Evolutionary conservation across 2,797 vertebrate species (phyloP), one percentile per base, ranked within the genome.

Genomic region (Capromys pilorides): DNA sequence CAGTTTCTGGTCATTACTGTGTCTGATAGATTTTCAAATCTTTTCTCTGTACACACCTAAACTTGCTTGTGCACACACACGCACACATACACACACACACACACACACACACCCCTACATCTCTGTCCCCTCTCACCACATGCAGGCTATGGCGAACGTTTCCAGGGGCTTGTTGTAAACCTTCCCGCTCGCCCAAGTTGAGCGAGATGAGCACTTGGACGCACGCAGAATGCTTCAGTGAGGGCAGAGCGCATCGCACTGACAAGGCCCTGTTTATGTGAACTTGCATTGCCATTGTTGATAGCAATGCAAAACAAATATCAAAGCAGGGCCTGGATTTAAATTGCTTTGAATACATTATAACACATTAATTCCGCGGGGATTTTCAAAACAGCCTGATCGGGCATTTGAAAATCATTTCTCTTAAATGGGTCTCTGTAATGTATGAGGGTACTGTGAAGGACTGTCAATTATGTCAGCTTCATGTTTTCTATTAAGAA

Each of bases 401-500:
- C 21, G 89, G 84, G 54, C 71, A 51, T 73, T 90, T 36, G 64
- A 88, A 84, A 92, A 81, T 90, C 49, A 59, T 93, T 95, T 93
- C 73, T 96, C 94, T 96, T 86, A 94, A 95, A 87, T 49, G 94
- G 62, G 78, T 88, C 66, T 91, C 77, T 78, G 71, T 93, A 67
- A 86, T 49, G 66, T 90, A 81, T 19, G 73, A 39, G 89, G 78
- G 67, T 81, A 78, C 95, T 89, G 78, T 78, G 86, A 93, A 83
- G 51, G 62, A 57, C 67, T 36, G 84, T 79, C 75, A 95, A 82
- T 95, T 86, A 84, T 91, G 84, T 85, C 51, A 3, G 59, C 87
- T 95, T 93, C 91, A 39, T 69, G 78, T 89, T 96, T 94, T 93
- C 94, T 71, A 91, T 86, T 66, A 90, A 86, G 93, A 94, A 67